phyloP scores from a whole-genome alignment of 2,888 invertebrate species.

The Agrochola macilenta region DNA sequence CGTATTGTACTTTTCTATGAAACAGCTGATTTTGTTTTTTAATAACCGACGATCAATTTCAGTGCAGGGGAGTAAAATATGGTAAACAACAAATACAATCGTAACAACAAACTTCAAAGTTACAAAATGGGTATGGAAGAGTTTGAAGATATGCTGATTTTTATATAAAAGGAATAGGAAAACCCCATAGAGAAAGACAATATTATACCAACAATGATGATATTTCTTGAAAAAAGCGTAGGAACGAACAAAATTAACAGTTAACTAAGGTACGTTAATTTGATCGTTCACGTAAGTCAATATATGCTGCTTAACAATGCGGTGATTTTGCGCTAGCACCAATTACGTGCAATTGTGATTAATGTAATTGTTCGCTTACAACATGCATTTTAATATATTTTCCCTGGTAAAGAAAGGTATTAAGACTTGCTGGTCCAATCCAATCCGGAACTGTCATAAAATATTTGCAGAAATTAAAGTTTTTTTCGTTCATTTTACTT shows the following conservation, averaged over 20 bases:
- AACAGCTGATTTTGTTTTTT: too few species aligned
- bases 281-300: slow-evolving; percentile 69
- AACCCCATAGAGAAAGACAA: not conserved
- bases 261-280: slow-evolving; percentile 68
- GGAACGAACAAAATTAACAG: slow-evolving; percentile 47
- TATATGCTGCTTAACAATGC: slow-evolving; percentile 66
- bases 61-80: not conserved
- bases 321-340: slow-evolving; percentile 74
- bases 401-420: slow-evolving; percentile 46
- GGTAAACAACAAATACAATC: too few species aligned
- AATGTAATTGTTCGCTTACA: slow-evolving; percentile 70
- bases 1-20: too few species aligned
- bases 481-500: slow-evolving; percentile 3
- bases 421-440: slow-evolving; percentile 32
- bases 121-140: not conserved
- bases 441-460: slow-evolving; percentile 25
- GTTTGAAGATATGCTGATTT: too few species aligned
- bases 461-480: slow-evolving; percentile 5
- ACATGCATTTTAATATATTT: slow-evolving; percentile 62
- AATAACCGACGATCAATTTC: too few species aligned
- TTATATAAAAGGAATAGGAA: not conserved
- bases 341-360: slow-evolving; percentile 74
- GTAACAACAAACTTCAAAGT: not conserved
- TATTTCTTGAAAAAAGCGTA: slow-evolving; percentile 13
- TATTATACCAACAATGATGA: not conserved